Evolutionary conservation across 2,888 invertebrate genomes (phyloP), one percentile per base, ranked within the genome.

Genomic region (Eupithecia vulgata): DNA sequence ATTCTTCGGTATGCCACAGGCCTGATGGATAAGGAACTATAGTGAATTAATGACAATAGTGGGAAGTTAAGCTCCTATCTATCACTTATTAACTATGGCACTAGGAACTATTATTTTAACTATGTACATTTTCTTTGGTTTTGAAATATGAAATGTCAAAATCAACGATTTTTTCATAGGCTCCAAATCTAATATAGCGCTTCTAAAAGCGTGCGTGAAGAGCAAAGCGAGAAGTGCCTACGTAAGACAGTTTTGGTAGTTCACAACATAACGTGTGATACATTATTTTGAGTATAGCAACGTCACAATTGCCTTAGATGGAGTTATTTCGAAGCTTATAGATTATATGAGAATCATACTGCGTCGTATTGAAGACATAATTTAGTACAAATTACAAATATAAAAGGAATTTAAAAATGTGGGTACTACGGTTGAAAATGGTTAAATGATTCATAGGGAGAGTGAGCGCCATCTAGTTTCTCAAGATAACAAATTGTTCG

Each of bases 171-270:
- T 0, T 15, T 15, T 17, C 6, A 1, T 13, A 59, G 34, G 61
- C 5, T 61, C 15, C 17, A 57, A 7, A 13, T 34, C 48, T 21
- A 45, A 48, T 7, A 5, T 68, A 68, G 68, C 68, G 25, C 65
- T 66, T 71, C 67, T 74, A 74, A 48, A 74, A 66, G 74, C 74
- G 74, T 74, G 74, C 70, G 40, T 25, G 40, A 74, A 66, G 71
- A 48, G 74, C 74, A 48, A 71, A 71, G 74, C 74, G 35, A 69
- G 17, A 40, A 69, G 17, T 34, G 65, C 7, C 30, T 17, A 15
- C 52, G 21, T 52, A 21, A 10, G 21, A 52, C 10, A 52, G 21
- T 52, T 52, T 21, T 10, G 21, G 8, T 4, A 52, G 10, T 4
- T n/a, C n/a, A 8, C 48, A 3, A 17, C n/a, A n/a, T 7, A 10